These are phyloP conservation scores for Muschampia plurimacula DNA, from an alignment of 2,888 invertebrate species.

Conservation along the genomic window DNA sequence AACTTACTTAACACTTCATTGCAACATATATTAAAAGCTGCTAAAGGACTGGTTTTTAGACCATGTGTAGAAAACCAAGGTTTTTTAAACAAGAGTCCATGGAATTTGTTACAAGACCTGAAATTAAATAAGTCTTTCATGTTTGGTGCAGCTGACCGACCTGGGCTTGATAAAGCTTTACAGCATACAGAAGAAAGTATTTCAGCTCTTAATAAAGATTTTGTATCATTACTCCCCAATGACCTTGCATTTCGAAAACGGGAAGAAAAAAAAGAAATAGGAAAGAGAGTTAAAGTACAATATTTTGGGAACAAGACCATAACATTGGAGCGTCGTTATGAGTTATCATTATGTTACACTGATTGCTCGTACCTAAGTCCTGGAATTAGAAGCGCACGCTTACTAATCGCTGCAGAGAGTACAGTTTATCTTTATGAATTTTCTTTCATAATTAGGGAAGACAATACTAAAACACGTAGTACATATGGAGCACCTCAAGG, in stretches of 20 bases:
- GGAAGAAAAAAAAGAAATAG: slow-evolving; percentile 50
- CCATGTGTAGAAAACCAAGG: slow-evolving; percentile 63
- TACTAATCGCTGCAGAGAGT: slow-evolving; percentile 60
- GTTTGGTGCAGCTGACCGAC: slow-evolving; percentile 66
- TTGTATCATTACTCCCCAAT: slow-evolving; percentile 57
- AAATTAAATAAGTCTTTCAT: slow-evolving; percentile 58
- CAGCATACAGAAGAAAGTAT: slow-evolving; percentile 52
- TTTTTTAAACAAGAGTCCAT: slow-evolving; percentile 63
- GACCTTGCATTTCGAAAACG: slow-evolving; percentile 60
- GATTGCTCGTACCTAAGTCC: slow-evolving; percentile 67
- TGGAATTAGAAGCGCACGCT: slow-evolving; percentile 61
- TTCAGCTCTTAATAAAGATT: slow-evolving; percentile 55
- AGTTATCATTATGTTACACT: slow-evolving; percentile 61
- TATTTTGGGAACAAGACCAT: slow-evolving; percentile 62
- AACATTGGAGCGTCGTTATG: slow-evolving; percentile 47
- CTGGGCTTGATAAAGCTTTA: slow-evolving; percentile 63
- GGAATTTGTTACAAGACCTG: slow-evolving; percentile 55
- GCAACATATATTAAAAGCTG: slow-evolving; percentile 51
- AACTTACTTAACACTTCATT: slow-evolving; percentile 34
- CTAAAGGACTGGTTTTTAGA: slow-evolving; percentile 54
- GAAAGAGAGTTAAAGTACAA: slow-evolving; percentile 53
- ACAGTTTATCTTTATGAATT: slow-evolving; percentile 86
- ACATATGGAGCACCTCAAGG: slow-evolving; percentile 80
- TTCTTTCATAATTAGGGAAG: slow-evolving; percentile 55
- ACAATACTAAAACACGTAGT: slow-evolving; percentile 68